Base-by-base conservation (phyloP, 2,113 vertebrate species). In the Daboia siamensis region DNA sequence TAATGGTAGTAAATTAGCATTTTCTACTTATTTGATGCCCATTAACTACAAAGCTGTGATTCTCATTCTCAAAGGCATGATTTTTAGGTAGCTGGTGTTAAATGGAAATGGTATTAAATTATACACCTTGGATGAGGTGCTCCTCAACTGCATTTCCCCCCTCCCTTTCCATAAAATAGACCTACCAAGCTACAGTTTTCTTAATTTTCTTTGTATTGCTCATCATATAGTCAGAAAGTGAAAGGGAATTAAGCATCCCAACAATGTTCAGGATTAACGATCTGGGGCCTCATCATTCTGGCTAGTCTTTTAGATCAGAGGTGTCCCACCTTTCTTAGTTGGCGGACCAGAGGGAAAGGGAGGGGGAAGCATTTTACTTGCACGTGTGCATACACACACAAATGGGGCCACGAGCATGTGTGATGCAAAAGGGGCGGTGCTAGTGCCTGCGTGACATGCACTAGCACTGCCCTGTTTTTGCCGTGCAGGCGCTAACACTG, bases 1-100 rank as follows among this genome's bases (percentile, higher is more conserved):
- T 93, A 92, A n/a, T 89, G 74, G 57, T 20, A 64, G 87, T 84
- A 56, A 86, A 5, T 94, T 15, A 91, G n/a, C 89, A 94, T 87
- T 93, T 90, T 90, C 94, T 24, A 89, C 33, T 90, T 88, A 52
- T 33, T 93, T 69, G 17, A 15, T 51, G 90, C 1, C 3, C 93
- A 94, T 93, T 93, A 92, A 55, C 23, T 52, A 84, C 52, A 94
- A 26, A 56, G 92, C 93, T 20, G 64, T n/a, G 56, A n/a, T 23
- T 74, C 56, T 11, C 2, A 46, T n/a, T 69, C 80, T 9, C 33
- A 13, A 94, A 91, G 93, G 91, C 91, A 59, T 26, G 23, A 33
- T n/a, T 5, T 0, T 0, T 91, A 93, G 23, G 23, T 57, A 39
- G n/a, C 52, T 94, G 33, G 59, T 94, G 92, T 59, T 91, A 92